These are phyloP conservation scores for Meliscaeva auricollis DNA, from an alignment of 2,888 invertebrate genomes.

Conservation along the genomic window DNA sequence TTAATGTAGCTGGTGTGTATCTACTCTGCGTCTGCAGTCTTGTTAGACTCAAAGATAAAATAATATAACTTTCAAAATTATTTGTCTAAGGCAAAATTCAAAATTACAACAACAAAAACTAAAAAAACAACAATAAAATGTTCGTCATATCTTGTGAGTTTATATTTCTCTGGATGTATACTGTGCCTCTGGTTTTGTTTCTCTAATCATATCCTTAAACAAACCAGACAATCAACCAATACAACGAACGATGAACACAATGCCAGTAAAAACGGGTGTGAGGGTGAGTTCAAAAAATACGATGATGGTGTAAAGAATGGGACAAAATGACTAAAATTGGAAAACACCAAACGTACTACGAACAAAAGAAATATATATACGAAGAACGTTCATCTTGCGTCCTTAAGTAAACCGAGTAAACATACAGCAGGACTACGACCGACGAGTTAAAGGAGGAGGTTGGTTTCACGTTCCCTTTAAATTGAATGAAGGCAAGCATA, in stretches of 20 bases:
- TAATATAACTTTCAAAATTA: slow-evolving; percentile 60
- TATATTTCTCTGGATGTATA: slow-evolving; percentile 25
- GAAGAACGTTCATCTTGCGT: background rate
- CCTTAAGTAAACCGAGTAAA: background rate
- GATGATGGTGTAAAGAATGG: slow-evolving; percentile 14
- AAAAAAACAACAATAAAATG: slow-evolving; percentile 4
- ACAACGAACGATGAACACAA: background rate
- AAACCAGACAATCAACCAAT: slow-evolving; percentile 60
- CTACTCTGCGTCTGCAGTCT: too few relatives aligned
- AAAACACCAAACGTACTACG: slow-evolving; percentile 44
- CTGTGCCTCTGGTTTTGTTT: slow-evolving; percentile 27
- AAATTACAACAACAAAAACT: background rate
- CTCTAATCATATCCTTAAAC: slow-evolving; percentile 63
- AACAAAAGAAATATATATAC: too few relatives aligned
- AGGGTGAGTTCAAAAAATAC: background rate
- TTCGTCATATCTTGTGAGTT: slow-evolving; percentile 31
- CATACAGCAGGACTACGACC: background rate
- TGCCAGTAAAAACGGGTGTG: background rate
- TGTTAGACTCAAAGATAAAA: too few relatives aligned
- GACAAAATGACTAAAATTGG: slow-evolving; percentile 48
- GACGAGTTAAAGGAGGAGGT: slow-evolving; percentile 10
- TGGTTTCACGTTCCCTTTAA: slow-evolving; percentile 30
- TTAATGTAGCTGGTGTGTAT: too few relatives aligned
- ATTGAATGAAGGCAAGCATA: slow-evolving; percentile 66
- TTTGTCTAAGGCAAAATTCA: slow-evolving; percentile 50